Evolutionary conservation across 2,888 invertebrate genomes (phyloP), one percentile per base, ranked within the genome.

Genomic region (Fabriciana adippe): DNA sequence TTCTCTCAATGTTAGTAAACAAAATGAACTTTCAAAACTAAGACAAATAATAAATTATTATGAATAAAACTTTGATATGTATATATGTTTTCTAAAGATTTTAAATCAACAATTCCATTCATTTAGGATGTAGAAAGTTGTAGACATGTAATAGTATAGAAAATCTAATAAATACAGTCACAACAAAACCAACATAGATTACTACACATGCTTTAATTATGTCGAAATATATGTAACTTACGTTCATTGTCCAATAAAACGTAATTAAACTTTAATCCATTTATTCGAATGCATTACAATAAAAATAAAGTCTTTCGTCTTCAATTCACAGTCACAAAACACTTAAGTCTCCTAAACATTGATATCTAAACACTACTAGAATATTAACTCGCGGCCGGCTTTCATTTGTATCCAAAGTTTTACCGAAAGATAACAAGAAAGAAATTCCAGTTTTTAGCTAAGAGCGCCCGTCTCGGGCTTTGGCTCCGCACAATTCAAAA

Each of bases 401-500:
- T 71, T 64, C 73, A 72, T 56, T 41, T 41, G 35, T 41, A 41
- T 60, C 55, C 51, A 72, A 66, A 66, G 69, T 73, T 67, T n/a
- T 16, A 31, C 26, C 48, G 47, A 59, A 70, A 61, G 59, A 61
- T 67, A 64, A 47, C 65, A 80, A 80, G 76, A 79, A 76, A 76
- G 79, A 80, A 80, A 74, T 72, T 75, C 74, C 79, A 81, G 80
- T 83, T 88, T 86, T 86, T 81, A 83, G 82, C 83, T 78, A 81
- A 81, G 78, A 81, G 79, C 81, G 83, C 80, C 69, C 69, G 31
- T 66, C 71, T 73, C 76, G 26, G 48, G 59, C 59, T 80, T 75
- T 75, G 72, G 74, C 74, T 75, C 74, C 76, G 41, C 35, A 86
- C 87, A 86, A 87, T 85, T 86, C 90, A 91, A 91, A 86, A 91